Conservation (phyloP, 2,888 invertebrate genomes). For the Calephelis perditalis region DNA sequence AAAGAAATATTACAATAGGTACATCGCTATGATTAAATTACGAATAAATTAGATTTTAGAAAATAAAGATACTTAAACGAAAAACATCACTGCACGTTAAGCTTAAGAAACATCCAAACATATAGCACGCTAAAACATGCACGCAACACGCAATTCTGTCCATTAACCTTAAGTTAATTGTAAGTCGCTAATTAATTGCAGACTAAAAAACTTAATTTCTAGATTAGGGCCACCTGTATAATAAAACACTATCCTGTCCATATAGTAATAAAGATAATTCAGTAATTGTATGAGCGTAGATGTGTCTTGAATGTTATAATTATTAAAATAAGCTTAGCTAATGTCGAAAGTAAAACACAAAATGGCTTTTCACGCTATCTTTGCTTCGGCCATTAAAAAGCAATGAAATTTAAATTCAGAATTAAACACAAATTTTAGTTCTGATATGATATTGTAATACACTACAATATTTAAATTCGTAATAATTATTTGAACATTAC, state of each 20-base stretch:
- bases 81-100: slow-evolving; percentile 18
- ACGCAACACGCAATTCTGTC: slow-evolving; percentile 76
- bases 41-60: not conserved
- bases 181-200: slow-evolving; percentile 54
- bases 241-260: slow-evolving; percentile 57
- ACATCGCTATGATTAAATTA: too few relatives aligned
- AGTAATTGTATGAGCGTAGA: slow-evolving; percentile 15
- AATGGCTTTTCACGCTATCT: slow-evolving; percentile 18
- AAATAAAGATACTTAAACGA: slow-evolving; percentile 10
- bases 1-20: too few relatives aligned
- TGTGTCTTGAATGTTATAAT: slow-evolving; percentile 12
- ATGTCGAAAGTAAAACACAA: not conserved
- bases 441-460: too few relatives aligned
- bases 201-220: slow-evolving; percentile 47
- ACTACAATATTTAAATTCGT: too few relatives aligned
- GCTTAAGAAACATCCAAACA: slow-evolving; percentile 27
- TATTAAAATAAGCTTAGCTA: slow-evolving; percentile 19
- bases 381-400: slow-evolving; percentile 26
- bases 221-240: slow-evolving; percentile 58
- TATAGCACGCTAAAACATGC: slow-evolving; percentile 48
- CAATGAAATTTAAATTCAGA: not conserved
- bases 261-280: slow-evolving; percentile 46
- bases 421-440: too few relatives aligned
- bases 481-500: not conserved
- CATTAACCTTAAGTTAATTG: slow-evolving; percentile 60